Evolutionary conservation across 2,888 invertebrate species (phyloP), one percentile per base, ranked within the genome.

Genomic region (Acleris laterana): DNA sequence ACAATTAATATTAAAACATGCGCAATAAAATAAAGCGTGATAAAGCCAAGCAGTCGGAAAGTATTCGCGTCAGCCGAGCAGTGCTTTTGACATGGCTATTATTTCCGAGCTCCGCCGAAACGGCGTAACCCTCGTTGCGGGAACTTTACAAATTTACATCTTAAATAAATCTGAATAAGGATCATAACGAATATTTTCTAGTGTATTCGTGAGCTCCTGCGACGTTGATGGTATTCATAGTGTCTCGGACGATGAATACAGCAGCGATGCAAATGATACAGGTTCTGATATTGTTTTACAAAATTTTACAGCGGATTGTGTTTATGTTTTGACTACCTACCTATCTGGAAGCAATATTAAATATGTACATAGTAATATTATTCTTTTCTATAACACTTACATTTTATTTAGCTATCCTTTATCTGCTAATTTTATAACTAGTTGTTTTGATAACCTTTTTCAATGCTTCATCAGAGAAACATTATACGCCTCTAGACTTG

Each of bases 1-100:
- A 89, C 88, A 89, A 90, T 90, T 89, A 90, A 89, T 90, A 89
- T 90, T 90, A 88, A 90, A 88, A 89, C 88, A 90, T 90, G 90
- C 90, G 78, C 89, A 87, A 87, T 90, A 88, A 89, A 89, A 88
- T 87, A 85, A 66, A 66, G 66, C 66, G 66, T 62, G 66, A 62
- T 62, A 66, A 83, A 90, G 80, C 74, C 87, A 88, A 88, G 85
- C 85, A 85, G 85, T 88, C 87, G 89, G 89, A 89, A 90, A 87
- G 84, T 84, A 88, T 90, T 82, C 84, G 74, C 85, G 86, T 90
- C 88, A 87, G 75, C 78, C 79, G 81, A 80, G 81, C 82, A 76
- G 75, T 90, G 90, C 84, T 88, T 86, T 83, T 90, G 90, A 90
- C 89, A 87, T 83, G 84, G 85, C 89, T 82, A 88, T 91, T 91